These are phyloP conservation scores for Triplophysa dalaica DNA, from an alignment of 2,113 vertebrate genomes.

Conservation along the genomic window DNA sequence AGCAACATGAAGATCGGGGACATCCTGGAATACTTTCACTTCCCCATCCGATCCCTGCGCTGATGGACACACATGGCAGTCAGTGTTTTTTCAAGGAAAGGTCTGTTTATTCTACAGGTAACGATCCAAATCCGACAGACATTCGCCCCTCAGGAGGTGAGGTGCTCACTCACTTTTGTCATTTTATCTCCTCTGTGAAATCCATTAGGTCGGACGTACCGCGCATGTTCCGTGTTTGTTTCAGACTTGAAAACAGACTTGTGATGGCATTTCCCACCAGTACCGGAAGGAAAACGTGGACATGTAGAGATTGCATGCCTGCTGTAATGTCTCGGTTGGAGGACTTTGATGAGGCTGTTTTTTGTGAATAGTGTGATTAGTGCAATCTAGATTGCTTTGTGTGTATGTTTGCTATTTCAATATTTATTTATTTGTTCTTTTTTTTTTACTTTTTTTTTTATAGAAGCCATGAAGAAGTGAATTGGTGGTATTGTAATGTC, in stretches of 20 bases:
- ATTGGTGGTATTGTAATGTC: neutral
- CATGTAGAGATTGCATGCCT: neutral
- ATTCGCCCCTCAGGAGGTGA: conserved; percentile 72
- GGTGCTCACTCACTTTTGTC: conserved; percentile 75
- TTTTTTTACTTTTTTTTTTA: neutral
- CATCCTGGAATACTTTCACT: conserved; percentile 44
- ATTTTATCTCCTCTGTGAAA: conserved; percentile 77
- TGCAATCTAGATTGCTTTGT: neutral
- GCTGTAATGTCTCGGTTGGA: conserved; percentile 5
- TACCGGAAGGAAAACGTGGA: neutral
- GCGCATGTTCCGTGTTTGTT: conserved; percentile 58
- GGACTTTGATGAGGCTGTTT: conserved; percentile 51
- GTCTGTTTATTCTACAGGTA: conserved; percentile 75
- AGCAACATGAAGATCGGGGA: neutral
- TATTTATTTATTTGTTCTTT: neutral
- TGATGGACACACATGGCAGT: conserved; percentile 67
- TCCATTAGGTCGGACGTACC: conserved; percentile 70
- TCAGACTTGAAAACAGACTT: conserved; percentile 5
- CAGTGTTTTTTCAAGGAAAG: conserved; percentile 71
- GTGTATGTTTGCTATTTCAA: neutral
- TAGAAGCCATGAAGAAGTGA: neutral
- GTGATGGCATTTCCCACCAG: conserved; percentile 22
- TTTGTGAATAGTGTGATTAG: neutral
- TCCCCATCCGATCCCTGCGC: conserved; percentile 46
- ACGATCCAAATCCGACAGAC: conserved; percentile 74